These are phyloP conservation scores for Heteromurus nitidus DNA, from an alignment of 2,888 invertebrate species.

Conservation along the genomic window DNA sequence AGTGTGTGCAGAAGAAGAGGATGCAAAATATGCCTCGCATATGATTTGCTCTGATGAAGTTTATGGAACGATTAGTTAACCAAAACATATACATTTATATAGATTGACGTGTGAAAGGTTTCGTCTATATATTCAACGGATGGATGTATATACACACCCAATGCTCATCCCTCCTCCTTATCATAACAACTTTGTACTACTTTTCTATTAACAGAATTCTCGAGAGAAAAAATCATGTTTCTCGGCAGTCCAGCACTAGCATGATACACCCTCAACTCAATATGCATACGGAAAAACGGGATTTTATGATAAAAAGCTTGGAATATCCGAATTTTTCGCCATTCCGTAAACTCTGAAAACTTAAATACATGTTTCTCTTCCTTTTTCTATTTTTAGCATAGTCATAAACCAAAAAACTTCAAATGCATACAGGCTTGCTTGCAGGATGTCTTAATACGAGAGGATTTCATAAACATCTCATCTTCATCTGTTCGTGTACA, in stretches of 20 bases:
- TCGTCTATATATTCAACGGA: too few relatives aligned
- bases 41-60: constrained; percentile 60
- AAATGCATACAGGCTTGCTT: constrained; percentile 19
- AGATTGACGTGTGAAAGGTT: constrained; percentile 52
- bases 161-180: too few relatives aligned
- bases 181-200: too few relatives aligned
- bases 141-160: too few relatives aligned
- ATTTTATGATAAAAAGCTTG: constrained; percentile 52
- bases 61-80: constrained; percentile 21
- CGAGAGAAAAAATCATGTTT: not conserved
- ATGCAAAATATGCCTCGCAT: constrained; percentile 36
- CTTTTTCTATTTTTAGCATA: constrained; percentile 60
- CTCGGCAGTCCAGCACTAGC: not conserved
- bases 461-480: constrained; percentile 42
- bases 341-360: constrained; percentile 55
- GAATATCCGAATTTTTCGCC: constrained; percentile 56
- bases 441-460: constrained; percentile 24
- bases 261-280: too few relatives aligned
- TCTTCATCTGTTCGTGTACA: not conserved
- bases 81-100: too few relatives aligned
- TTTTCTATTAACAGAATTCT: constrained; percentile 12
- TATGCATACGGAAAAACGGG: constrained; percentile 28
- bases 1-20: too few relatives aligned
- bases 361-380: constrained; percentile 53
- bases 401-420: constrained; percentile 58